A percentile compares a stretch with the other conserved stretches of the same genome.
These are phyloP conservation scores for Bubo blakistoni DNA, from an alignment of 2,113 vertebrate genomes.

Conservation along the genomic window DNA sequence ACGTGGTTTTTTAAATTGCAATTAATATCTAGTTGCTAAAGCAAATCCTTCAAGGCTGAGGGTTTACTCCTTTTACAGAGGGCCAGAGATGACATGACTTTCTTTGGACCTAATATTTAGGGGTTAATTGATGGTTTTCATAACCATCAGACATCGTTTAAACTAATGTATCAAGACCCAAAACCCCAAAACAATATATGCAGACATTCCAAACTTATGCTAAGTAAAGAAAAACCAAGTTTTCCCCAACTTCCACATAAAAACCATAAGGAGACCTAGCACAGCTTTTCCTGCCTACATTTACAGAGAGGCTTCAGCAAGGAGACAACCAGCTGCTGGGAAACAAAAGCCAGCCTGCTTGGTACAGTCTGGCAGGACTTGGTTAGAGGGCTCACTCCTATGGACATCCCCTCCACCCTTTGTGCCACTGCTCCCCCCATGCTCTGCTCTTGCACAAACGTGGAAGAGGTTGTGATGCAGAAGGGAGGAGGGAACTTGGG, in stretches of 20 bases:
- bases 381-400: fast-evolving
- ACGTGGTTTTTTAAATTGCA: not conserved
- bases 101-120: not conserved
- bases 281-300: not conserved
- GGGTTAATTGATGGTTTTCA: no score
- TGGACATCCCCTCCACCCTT: not conserved
- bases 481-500: not conserved
- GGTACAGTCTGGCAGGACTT: no score
- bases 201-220: not conserved
- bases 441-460: fast-evolving
- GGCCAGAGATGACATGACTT: not conserved
- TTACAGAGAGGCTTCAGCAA: not conserved
- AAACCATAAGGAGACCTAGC: not conserved
- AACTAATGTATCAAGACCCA: not conserved
- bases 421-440: fast-evolving
- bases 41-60: not conserved
- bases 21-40: not conserved
- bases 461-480: not conserved
- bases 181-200: not conserved
- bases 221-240: not conserved
- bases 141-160: not conserved
- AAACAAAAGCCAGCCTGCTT: not conserved
- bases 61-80: not conserved
- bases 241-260: not conserved
- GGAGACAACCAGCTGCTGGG: not conserved